phyloP scores from a whole-genome alignment of 2,113 vertebrate species.

The Sphaerodactylus townsendi region DNA sequence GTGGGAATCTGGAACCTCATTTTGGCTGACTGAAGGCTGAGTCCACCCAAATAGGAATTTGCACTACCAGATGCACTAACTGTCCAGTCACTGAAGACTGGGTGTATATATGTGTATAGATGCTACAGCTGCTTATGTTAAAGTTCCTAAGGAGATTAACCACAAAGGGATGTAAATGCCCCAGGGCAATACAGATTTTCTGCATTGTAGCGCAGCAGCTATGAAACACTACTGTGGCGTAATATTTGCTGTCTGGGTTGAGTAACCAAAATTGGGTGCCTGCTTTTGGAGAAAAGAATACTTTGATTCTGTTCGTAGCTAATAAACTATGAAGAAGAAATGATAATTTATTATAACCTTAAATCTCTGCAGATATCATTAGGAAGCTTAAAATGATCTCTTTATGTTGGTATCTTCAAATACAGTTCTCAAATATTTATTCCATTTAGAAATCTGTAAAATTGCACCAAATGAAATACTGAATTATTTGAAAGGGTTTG shows the following conservation, averaged over 20 bases:
- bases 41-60: not conserved
- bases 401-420: conserved; percentile 49
- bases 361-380: conserved; percentile 4
- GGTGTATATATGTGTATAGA: not conserved
- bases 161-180: not conserved
- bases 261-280: not conserved
- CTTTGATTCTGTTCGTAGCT: not conserved
- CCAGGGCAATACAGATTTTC: not conserved
- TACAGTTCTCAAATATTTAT: conserved; percentile 47
- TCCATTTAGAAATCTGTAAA: conserved; percentile 40
- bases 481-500: conserved; percentile 14
- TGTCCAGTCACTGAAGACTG: not conserved
- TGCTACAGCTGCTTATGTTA: not conserved
- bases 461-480: conserved; percentile 64
- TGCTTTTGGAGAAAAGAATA: not conserved
- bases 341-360: not conserved
- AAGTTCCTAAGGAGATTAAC: not conserved
- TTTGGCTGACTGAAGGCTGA: not conserved
- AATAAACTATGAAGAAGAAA: not conserved
- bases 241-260: too few relatives aligned
- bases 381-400: not conserved
- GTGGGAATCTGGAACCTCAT: not conserved
- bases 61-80: not conserved
- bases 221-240: too few relatives aligned
- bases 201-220: not conserved